Base-by-base conservation (phyloP, 2,888 invertebrate species). In the Reticulitermes lucifugus region DNA sequence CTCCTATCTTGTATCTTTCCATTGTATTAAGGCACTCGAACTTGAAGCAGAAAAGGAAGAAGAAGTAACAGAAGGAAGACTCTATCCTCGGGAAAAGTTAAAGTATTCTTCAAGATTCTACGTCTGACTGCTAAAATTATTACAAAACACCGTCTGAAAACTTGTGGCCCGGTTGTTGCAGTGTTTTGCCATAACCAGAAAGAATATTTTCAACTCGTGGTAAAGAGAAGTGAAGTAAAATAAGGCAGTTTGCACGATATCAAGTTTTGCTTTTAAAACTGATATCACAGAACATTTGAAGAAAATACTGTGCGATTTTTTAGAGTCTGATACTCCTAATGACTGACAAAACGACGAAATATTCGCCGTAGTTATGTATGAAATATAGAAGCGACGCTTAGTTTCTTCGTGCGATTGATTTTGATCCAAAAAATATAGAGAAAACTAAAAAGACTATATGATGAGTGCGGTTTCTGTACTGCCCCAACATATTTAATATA, bases 61-160 rank as follows among this genome's bases (percentile, higher is more conserved):
- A 77, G 77, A 43, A 46, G 4, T 46, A 43, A 21, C 1, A 41
- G 73, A 73, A 35, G 41, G 0, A 12, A 21, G 73, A 41, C 73
- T 41, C 73, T 46, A 51, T 77, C 46, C n/a, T 46, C 51, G n/a
- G 41, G 77, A 77, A 46, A 51, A 77, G 46, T 77, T 77, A 77
- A 46, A 77, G 77, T 77, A 35, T 77, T 46, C 51, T 46, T 77
- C 46, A 46, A 77, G 77, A 77, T 77, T 51, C n/a, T 46, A 77
- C 21, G 77, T 46, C 77, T 77, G 51, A 77, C 77, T 77, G 46
- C 4, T 77, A 22, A 77, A 77, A 77, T 77, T 41, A 77, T 77
- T 77, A 77, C 46, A 46, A 77, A 77, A 77, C 51, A 77, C 41
- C 77, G 46, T 46, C 46, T 46, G 43, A 46, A 51, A 77, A 77